Evolutionary conservation across 1,140 invertebrate genomes (phyloP), one percentile per base, ranked within the genome.

Genomic region (Hyposmocoma kahamanoa): DNA sequence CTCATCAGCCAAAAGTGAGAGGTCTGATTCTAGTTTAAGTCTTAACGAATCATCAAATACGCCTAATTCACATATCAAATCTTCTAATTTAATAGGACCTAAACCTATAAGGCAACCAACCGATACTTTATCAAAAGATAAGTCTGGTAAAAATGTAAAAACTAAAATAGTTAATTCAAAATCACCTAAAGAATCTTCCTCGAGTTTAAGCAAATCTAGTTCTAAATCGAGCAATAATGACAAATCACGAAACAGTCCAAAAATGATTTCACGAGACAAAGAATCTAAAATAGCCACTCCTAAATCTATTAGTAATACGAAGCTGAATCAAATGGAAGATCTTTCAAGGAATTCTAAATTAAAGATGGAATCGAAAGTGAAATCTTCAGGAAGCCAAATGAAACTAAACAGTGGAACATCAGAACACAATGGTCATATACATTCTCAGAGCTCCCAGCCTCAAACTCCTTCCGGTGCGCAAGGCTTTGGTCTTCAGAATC

Each of bases 1-100:
- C 69, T 95, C 93, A 45, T 96, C 95, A 9, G 95, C 95, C 0
- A 90, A 94, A 51, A 96, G 94, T 42, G 95, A 96, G 74, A 88
- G 93, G 55, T 94, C 93, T 11, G 94, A 95, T 76, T 90, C 89
- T 24, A 90, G 89, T 63, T 67, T 90, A 62, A 90, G 89, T 60
- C 72, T 90, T 2, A 90, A 90, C 52, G 88, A 90, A 61, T 84
- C 84, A 47, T 70, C 81, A 18, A 87, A 86, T 55, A 62, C 69
- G 15, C 63, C 70, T 21, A 82, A 73, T 42, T 50, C 79, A 73
- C 81, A 86, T 84, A 86, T 78, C 70, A 87, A 87, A 73, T 81
- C 82, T 20, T 72, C 79, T 24, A 83, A 75, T 66, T 57, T 85
- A 70, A 47, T 82, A 56, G 82, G 82, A 46, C 80, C 80, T 34